Percentiles rank a stretch among this genome's conserved stretches.
These are phyloP conservation scores for Teleiodes luculella DNA, from an alignment of 2,888 invertebrate species.

Conservation along the genomic window DNA sequence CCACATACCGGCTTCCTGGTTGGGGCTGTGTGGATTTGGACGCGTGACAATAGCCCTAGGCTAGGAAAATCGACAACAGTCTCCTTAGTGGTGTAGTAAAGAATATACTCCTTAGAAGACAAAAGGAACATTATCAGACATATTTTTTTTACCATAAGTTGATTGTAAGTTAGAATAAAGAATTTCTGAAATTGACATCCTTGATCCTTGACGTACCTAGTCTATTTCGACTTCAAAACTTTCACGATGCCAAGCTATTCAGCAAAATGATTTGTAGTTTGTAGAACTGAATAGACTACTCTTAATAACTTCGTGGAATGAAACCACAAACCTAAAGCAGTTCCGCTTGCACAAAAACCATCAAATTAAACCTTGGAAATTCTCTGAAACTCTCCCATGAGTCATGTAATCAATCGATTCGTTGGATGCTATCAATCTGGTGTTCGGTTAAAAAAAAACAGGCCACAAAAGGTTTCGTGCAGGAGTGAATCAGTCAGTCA, in stretches of 20 bases:
- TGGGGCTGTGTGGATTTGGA: slow-evolving; percentile 46
- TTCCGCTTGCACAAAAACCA: background rate
- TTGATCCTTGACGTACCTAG: too few species aligned
- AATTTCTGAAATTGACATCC: too few species aligned
- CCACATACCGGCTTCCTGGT: slow-evolving; percentile 60
- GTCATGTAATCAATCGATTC: slow-evolving; percentile 57
- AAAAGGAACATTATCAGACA: too few species aligned
- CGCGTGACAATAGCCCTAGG: slow-evolving; percentile 42
- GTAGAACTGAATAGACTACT: too few species aligned
- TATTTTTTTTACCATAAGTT: too few species aligned
- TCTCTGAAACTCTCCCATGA: slow-evolving; percentile 46
- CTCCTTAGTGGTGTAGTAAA: too few species aligned
- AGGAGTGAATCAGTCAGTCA: slow-evolving; percentile 51
- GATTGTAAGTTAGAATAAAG: too few species aligned
- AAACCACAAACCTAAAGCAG: background rate
- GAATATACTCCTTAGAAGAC: too few species aligned
- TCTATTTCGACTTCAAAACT: too few species aligned
- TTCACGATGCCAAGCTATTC: too few species aligned
- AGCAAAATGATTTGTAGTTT: too few species aligned
- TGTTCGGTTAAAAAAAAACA: slow-evolving; percentile 51
- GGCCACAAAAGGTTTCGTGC: slow-evolving; percentile 54
- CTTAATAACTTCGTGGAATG: background rate
- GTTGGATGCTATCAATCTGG: slow-evolving; percentile 48
- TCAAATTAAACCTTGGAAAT: slow-evolving; percentile 23
- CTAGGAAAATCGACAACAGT: slow-evolving; percentile 41